Evolutionary conservation across 2,113 vertebrate genomes (phyloP), one percentile per base, ranked within the genome.

Genomic region (Ondatra zibethicus): DNA sequence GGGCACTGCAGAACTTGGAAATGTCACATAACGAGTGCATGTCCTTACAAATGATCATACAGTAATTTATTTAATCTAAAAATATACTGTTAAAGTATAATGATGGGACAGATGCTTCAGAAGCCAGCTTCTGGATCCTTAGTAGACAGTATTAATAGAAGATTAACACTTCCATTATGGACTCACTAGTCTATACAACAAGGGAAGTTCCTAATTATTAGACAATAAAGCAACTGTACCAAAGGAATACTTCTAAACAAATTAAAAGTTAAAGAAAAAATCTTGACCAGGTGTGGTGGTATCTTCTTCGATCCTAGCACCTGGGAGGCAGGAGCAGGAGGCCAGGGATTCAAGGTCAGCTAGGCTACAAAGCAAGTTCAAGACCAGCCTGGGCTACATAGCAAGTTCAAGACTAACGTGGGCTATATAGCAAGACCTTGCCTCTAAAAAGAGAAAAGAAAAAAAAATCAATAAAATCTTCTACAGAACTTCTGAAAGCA

Each of bases 51-150:
- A 92, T 31, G 39, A 94, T 90, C 68, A 92, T 55, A 70, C 75
- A 88, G 70, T 87, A 77, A 96, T 93, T 94, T 90, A 47, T 95
- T 88, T 76, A 50, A 93, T 39, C 68, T 84, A 61, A 91, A 94
- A 93, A 88, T 88, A 90, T 11, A 91, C 12, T 87, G 42, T 81
- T 92, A 76, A 96, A 96, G 47, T 42, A 33, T 89, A 91, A 82
- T 87, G 85, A 93, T 0, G 77, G 55, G 94, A 25, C 23, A n/a
- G 92, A 91, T 80, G 36, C 39, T 61, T 76, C 92, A 97, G 94
- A 96, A 97, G 90, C 96, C 96, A 95, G 94, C 95, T 97, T 97
- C 97, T 97, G 93, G 63, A 82, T 87, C 33, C 93, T 96, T 96
- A 96, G 84, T 88, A 80, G 78, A 89, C 91, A 93, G 39, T 45